Conservation (phyloP, 2,888 invertebrate genomes). For the Drosophila gaucha region DNA sequence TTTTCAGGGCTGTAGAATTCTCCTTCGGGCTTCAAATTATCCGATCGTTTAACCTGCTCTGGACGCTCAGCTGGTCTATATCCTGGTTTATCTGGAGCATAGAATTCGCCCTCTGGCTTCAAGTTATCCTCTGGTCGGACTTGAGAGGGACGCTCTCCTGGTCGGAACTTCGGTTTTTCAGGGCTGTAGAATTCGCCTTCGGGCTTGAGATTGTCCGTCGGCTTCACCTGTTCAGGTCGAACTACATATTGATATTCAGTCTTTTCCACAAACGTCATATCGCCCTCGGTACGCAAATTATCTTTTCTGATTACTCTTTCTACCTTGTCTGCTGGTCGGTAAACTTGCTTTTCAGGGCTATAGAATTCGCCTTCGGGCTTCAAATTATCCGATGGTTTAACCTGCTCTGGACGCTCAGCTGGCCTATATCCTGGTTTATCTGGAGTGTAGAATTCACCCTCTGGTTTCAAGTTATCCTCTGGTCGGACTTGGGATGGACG, state of each 20-base stretch:
- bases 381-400: not conserved
- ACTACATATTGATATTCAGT: conserved; percentile 81
- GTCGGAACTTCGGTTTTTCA: too few species aligned
- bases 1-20: not conserved
- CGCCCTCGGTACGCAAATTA: conserved; percentile 83
- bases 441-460: conserved; percentile 86
- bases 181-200: too few species aligned
- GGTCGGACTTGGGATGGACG: not conserved
- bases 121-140: not conserved
- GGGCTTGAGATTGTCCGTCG: not conserved
- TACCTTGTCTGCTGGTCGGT: conserved; percentile 81
- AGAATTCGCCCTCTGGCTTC: not conserved
- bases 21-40: not conserved
- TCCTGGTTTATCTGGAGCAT: not conserved
- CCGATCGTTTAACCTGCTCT: not conserved
- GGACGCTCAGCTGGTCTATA: not conserved
- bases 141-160: conserved; percentile 46
- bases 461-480: conserved; percentile 85
- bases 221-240: not conserved
- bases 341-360: not conserved
- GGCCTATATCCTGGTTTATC: conserved; percentile 67
- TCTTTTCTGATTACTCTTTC: conserved; percentile 85
- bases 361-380: not conserved
- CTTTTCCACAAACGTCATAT: conserved; percentile 27
- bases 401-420: not conserved